Evolutionary conservation across 2,797 vertebrate species (phyloP), one percentile per base, ranked within the genome.

Genomic region (Melanogrammus aeglefinus): DNA sequence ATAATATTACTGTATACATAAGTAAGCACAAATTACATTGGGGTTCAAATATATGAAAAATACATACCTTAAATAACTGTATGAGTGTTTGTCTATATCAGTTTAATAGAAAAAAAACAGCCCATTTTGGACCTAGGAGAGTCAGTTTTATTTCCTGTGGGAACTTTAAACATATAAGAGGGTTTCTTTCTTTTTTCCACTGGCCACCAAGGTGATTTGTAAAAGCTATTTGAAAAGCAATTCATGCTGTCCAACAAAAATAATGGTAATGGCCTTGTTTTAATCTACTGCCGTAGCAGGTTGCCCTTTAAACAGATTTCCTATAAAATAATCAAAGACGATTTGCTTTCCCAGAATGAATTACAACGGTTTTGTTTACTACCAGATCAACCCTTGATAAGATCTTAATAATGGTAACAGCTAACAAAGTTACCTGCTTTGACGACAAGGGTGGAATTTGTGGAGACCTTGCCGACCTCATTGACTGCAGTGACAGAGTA

Each of bases 401-500:
- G 12, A 21, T 57, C 47, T 57, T 18, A 63, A 24, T 24, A 24
- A 63, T 63, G 1, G 63, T 69, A 69, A 69, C 27, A 69, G 2
- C 63, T 27, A 27, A 69, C 7, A 0, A 86, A 86, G 94, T 89
- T 90, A 99, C 98, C 98, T 86, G 95, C 92, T 93, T 95, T 95
- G 79, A 99, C 94, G 1, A 91, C 92, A 78, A 99, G 93, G 1
- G 91, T 92, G 38, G 96, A 96, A 0, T 92, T 94, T 89, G 96
- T 96, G 90, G 94, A 94, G 73, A 91, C 92, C 76, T 91, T 93
- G 72, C 97, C 97, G 88, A 96, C 91, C 84, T 98, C 96, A 38
- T 99, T 99, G 78, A 92, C 91, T 2, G 97, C 97, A 0, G 94
- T 97, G 66, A 96, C 95, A 0, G 89, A 94, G 84, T 97, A 99